Conservation (phyloP, 2,113 vertebrate genomes). For the Brachypteracias leptosomus region DNA sequence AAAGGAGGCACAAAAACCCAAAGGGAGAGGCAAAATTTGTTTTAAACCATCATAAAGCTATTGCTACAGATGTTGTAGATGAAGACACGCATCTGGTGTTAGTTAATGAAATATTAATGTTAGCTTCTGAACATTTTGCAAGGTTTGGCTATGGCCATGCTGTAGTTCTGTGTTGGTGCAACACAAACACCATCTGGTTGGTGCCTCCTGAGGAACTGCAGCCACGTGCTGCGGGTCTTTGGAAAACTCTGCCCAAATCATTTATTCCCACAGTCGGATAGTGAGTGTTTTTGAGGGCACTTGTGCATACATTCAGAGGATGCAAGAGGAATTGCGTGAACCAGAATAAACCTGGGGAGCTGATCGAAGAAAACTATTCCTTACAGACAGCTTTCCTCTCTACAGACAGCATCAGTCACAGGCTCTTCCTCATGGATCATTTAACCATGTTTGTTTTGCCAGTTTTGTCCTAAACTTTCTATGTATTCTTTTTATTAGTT, state of each 20-base stretch:
- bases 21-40: background rate
- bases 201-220: background rate
- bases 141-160: background rate
- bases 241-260: background rate
- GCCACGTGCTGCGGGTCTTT: fast-evolving
- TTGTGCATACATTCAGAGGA: background rate
- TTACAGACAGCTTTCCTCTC: background rate
- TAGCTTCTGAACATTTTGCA: background rate
- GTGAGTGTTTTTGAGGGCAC: background rate
- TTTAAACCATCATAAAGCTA: background rate
- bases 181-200: background rate
- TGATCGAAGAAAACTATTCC: background rate
- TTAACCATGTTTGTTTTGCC: background rate
- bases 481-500: background rate
- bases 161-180: background rate
- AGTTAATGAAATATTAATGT: background rate
- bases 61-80: background rate
- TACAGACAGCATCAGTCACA: background rate
- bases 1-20: background rate
- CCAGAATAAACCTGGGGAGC: background rate
- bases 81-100: background rate
- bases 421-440: background rate
- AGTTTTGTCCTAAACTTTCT: background rate
- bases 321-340: background rate
- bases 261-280: background rate